Evolutionary conservation across 2,888 invertebrate genomes (phyloP).

Genomic region (Aplocera efformata): DNA sequence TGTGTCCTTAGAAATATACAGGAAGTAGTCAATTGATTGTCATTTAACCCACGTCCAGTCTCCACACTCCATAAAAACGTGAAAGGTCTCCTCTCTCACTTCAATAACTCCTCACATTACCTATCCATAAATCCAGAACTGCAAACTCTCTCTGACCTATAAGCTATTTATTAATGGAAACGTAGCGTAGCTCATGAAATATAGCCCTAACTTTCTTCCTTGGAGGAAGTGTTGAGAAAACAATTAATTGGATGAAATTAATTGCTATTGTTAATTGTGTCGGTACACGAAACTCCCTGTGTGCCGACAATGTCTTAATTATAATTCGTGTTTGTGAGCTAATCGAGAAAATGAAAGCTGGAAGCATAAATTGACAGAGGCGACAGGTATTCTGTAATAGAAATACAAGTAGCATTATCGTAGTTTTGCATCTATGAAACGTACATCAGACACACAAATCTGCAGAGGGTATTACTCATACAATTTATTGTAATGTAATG

Average conservation of each 20-base stretch:
- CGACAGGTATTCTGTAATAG: slow-evolving; percentile 12
- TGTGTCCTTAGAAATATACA: no score
- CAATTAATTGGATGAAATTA: slow-evolving; percentile 19
- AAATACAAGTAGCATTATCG: slow-evolving; percentile 16
- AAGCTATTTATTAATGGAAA: slow-evolving; percentile 55
- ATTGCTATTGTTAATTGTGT: slow-evolving; percentile 17
- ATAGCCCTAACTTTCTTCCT: slow-evolving; percentile 51
- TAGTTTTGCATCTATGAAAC: slow-evolving; percentile 16
- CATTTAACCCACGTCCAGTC: no score
- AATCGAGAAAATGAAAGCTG: slow-evolving; percentile 19
- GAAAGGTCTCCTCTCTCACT: no score
- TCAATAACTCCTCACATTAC: no score
- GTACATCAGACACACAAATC: slow-evolving; percentile 10
- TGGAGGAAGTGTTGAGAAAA: slow-evolving; percentile 21
- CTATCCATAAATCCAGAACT: no score
- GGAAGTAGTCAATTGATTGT: no score
- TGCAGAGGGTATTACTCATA: slow-evolving; percentile 5
- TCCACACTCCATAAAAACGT: no score
- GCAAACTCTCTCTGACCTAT: slow-evolving; percentile 54
- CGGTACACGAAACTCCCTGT: slow-evolving; percentile 9
- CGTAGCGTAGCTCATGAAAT: slow-evolving; percentile 42
- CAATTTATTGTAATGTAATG: slow-evolving; percentile 8
- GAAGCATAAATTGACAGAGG: slow-evolving; percentile 11
- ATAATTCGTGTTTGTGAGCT: slow-evolving; percentile 4
- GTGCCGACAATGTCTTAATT: slow-evolving; percentile 14